These are phyloP conservation scores for Crossaster papposus DNA, from an alignment of 53 echinoderm and acorn worm species.

Conservation along the genomic window DNA sequence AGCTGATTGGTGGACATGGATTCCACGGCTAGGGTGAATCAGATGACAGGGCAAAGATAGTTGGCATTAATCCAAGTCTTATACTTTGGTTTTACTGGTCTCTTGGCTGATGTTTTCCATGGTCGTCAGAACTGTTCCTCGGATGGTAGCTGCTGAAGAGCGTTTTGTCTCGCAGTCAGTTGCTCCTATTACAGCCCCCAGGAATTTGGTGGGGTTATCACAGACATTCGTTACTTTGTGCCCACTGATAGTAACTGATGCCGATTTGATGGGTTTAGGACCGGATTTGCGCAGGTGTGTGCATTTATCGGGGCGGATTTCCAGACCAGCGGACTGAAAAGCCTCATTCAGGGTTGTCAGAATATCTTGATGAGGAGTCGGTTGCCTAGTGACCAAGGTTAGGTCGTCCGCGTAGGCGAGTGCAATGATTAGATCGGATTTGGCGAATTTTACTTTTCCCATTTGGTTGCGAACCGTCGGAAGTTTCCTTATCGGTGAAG, in stretches of 20 bases:
- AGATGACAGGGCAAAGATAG: background rate
- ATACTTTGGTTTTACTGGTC: background rate
- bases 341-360: no score
- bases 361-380: no score
- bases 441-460: no score
- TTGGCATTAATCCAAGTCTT: background rate
- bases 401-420: no score
- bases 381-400: no score
- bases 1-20: slow-evolving; percentile 14
- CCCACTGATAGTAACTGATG: background rate
- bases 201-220: slow-evolving; percentile 2
- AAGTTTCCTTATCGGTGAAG: no score
- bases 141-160: background rate
- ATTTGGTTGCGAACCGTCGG: no score
- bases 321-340: no score
- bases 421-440: no score
- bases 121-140: background rate
- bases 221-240: background rate
- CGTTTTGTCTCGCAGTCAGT: background rate
- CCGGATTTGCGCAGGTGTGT: slow-evolving; percentile 1
- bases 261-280: background rate
- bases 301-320: no score
- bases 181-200: background rate
- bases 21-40: background rate
- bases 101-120: slow-evolving; percentile 6